Evolutionary conservation across 2,113 vertebrate genomes (phyloP).

Genomic region (Vulpes lagopus): DNA sequence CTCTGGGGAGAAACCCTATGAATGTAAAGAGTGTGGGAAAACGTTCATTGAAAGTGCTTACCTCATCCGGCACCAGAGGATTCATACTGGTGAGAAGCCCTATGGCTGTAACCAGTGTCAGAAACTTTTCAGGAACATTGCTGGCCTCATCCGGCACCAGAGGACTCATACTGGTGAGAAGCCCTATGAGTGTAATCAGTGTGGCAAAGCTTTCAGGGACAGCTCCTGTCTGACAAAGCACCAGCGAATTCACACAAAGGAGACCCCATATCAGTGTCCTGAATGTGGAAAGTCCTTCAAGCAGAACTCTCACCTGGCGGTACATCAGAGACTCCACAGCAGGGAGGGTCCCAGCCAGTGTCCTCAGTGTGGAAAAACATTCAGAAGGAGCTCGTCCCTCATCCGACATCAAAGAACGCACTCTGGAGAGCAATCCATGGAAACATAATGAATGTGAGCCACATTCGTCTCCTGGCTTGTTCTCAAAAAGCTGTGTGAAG

Average conservation of each 20-base stretch:
- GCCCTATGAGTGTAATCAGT: slow-evolving; percentile 84
- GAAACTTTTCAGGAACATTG: slow-evolving; percentile 85
- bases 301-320: slow-evolving; percentile 75
- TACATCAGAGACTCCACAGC: slow-evolving; percentile 68
- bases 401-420: slow-evolving; percentile 79
- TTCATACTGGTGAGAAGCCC: slow-evolving; percentile 86
- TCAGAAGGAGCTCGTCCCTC: slow-evolving; percentile 74
- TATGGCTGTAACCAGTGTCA: slow-evolving; percentile 84
- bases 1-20: slow-evolving; percentile 83
- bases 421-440: neutral
- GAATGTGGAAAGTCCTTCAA: slow-evolving; percentile 83
- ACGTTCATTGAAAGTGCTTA: slow-evolving; percentile 84
- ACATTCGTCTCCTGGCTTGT: rapidly evolving
- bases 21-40: slow-evolving; percentile 84
- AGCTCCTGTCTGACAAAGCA: slow-evolving; percentile 85
- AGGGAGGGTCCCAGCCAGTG: slow-evolving; percentile 42
- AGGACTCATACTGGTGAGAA: slow-evolving; percentile 86
- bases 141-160: slow-evolving; percentile 83
- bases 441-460: neutral
- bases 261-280: slow-evolving; percentile 79
- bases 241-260: slow-evolving; percentile 82
- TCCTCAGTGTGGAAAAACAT: slow-evolving; percentile 80
- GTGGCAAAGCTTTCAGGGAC: slow-evolving; percentile 85
- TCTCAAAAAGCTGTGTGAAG: neutral
- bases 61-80: slow-evolving; percentile 84